These are phyloP conservation scores for Lagopus muta DNA, from an alignment of 2,113 vertebrate genomes.

Conservation along the genomic window DNA sequence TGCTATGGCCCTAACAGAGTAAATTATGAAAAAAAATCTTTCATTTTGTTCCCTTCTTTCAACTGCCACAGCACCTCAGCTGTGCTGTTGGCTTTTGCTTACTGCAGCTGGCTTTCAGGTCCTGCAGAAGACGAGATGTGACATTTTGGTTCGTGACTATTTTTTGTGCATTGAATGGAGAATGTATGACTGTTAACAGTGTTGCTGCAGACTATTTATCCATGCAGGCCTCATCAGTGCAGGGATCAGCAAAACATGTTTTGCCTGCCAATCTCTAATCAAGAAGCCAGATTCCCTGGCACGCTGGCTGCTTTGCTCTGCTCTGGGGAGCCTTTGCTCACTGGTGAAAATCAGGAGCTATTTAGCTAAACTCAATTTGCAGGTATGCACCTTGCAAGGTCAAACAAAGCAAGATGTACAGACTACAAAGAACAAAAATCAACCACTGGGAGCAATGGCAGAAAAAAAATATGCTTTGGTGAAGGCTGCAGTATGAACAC, in stretches of 20 bases:
- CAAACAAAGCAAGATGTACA: neutral
- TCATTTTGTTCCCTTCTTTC: neutral
- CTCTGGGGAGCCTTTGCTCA: neutral
- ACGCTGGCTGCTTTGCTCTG: neutral
- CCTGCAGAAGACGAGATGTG: neutral
- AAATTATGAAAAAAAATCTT: neutral
- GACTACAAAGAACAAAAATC: neutral
- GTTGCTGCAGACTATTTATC: slow-evolving; percentile 39
- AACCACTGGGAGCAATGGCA: neutral
- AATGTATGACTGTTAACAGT: neutral
- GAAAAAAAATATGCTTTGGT: neutral
- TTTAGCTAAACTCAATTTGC: slow-evolving; percentile 51
- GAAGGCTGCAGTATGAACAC: neutral
- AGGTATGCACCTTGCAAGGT: slow-evolving; percentile 40
- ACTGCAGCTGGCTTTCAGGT: neutral
- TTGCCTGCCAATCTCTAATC: slow-evolving; percentile 48
- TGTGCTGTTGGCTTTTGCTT: neutral
- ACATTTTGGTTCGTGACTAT: neutral
- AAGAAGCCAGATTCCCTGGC: slow-evolving; percentile 5
- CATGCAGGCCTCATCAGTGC: neutral
- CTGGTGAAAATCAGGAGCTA: slow-evolving; percentile 36
- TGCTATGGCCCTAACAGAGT: neutral
- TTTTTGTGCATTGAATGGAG: neutral
- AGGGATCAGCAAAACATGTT: slow-evolving; percentile 37
- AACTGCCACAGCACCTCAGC: neutral